Percentiles rank a stretch among this genome's conserved stretches.
phyloP scores from a whole-genome alignment of 2,113 vertebrate species.

The Nycticebus coucang region DNA sequence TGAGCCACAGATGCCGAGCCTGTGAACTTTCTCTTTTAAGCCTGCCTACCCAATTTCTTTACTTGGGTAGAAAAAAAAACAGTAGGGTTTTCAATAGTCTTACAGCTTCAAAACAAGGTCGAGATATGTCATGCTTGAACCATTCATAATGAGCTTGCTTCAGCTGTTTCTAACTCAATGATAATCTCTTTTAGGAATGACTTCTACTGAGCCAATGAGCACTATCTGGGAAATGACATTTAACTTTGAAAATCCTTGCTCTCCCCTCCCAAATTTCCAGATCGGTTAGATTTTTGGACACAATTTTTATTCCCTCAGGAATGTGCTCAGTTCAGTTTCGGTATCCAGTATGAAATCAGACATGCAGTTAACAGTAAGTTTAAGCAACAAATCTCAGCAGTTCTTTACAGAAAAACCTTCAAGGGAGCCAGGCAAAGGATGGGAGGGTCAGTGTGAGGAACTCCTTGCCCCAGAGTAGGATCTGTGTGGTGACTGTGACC shows the following conservation, averaged over 20 bases:
- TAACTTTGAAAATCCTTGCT: conserved; percentile 52
- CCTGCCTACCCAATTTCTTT: conserved; percentile 42
- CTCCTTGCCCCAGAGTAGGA: neutral
- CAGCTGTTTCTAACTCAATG: neutral
- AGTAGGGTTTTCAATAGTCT: neutral
- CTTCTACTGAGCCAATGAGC: conserved; percentile 40
- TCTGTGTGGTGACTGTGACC: accelerated
- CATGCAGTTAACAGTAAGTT: neutral
- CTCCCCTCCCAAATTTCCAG: conserved; percentile 51
- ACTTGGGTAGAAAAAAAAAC: neutral
- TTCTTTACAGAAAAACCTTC: neutral
- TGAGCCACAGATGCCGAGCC: too few relatives aligned
- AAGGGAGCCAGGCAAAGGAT: neutral
- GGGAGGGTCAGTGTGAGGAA: neutral
- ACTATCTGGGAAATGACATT: conserved; percentile 33
- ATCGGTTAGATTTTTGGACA: conserved; percentile 68
- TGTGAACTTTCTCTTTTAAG: conserved; percentile 15
- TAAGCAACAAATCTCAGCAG: conserved; percentile 17
- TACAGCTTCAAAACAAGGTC: neutral
- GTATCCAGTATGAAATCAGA: conserved; percentile 14
- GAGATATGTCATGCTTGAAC: neutral
- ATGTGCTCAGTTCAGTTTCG: conserved; percentile 31
- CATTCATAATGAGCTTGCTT: neutral
- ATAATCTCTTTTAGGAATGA: conserved; percentile 42
- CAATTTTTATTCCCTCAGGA: conserved; percentile 58